Conservation (phyloP, 1,140 invertebrate species). For the Eumeta japonica region DNA sequence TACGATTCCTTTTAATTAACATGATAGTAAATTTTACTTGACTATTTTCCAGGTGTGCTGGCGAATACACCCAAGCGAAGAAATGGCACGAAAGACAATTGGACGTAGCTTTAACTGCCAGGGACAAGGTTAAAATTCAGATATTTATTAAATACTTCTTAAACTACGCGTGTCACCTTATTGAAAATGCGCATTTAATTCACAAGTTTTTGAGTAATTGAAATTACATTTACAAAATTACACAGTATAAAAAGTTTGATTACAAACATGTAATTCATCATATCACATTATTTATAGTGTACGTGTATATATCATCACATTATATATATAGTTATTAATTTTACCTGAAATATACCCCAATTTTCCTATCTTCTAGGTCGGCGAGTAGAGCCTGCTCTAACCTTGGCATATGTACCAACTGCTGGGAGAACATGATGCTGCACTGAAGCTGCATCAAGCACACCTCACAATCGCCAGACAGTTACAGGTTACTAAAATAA, state of each 20-base stretch:
- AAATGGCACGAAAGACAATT: constrained; percentile 94
- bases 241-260: background rate
- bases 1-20: too few relatives aligned
- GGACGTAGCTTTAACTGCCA: constrained; percentile 86
- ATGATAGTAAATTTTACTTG: too few relatives aligned
- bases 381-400: constrained; percentile 92
- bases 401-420: constrained; percentile 91
- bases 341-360: background rate
- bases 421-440: constrained; percentile 85
- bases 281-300: background rate
- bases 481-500: constrained; percentile 64
- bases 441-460: constrained; percentile 87
- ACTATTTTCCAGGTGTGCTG: constrained; percentile 61
- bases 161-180: too few relatives aligned
- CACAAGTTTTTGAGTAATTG: too few relatives aligned
- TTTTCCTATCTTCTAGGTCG: constrained; percentile 47
- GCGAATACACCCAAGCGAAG: constrained; percentile 83
- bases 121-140: constrained; percentile 75
- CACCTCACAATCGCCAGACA: constrained; percentile 83
- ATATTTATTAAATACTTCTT: too few relatives aligned
- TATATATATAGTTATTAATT: too few relatives aligned
- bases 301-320: background rate
- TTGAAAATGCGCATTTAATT: too few relatives aligned
- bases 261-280: background rate
- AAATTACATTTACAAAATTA: constrained; percentile 1